A percentile compares a stretch with the other conserved stretches of the same genome.
Evolutionary conservation across 2,888 invertebrate genomes (phyloP).

Genomic region (Byasa hedistus): DNA sequence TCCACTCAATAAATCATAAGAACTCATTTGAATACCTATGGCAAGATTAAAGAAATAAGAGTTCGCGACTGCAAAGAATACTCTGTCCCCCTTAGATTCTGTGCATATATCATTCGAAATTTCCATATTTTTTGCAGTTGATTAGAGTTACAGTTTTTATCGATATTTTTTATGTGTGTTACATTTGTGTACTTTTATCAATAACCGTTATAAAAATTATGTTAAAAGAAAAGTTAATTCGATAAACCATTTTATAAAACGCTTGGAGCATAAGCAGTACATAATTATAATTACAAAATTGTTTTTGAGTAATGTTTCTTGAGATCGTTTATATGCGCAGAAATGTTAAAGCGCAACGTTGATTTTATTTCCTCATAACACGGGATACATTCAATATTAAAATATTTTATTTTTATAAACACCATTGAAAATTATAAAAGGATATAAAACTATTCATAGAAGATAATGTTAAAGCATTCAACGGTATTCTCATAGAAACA

Average conservation of each 20-base stretch:
- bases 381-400: slow-evolving; percentile 2
- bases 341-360: not conserved
- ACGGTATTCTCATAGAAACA: slow-evolving; percentile 72
- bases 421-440: slow-evolving; percentile 25
- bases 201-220: not conserved
- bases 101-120: slow-evolving; percentile 55
- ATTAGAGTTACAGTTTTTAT: slow-evolving; percentile 35
- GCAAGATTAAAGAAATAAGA: slow-evolving; percentile 73
- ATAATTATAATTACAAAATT: not conserved
- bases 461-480: slow-evolving; percentile 52
- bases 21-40: slow-evolving; percentile 78
- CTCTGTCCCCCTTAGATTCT: slow-evolving; percentile 47
- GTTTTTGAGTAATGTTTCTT: not conserved
- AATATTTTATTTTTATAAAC: slow-evolving; percentile 23
- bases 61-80: slow-evolving; percentile 58
- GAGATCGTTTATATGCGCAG: not conserved
- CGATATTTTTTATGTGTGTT: slow-evolving; percentile 25
- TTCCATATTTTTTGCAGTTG: slow-evolving; percentile 57
- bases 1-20: slow-evolving; percentile 81
- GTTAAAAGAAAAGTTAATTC: not conserved
- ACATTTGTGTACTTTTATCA: slow-evolving; percentile 8
- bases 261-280: no score
- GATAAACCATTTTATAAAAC: no score
- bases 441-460: slow-evolving; percentile 35
- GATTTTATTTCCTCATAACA: not conserved